Evolutionary conservation across 30 jellyfish, hydroid and myxozoan genomes (phyloP).

Genomic region (Cassiopea andromeda): DNA sequence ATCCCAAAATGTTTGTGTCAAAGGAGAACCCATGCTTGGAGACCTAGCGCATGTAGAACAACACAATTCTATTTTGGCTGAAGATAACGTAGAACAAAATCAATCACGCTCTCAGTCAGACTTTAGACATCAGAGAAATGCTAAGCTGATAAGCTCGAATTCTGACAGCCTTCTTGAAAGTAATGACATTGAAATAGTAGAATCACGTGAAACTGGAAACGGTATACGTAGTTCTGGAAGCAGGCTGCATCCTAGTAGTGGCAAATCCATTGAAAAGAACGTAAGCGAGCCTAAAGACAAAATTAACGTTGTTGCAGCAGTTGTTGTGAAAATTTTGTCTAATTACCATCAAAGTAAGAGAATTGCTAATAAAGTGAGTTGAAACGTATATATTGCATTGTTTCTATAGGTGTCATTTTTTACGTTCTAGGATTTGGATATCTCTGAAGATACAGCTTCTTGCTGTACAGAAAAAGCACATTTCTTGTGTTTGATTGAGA

Average conservation of each 20-base stretch:
- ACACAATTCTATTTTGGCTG: too few relatives aligned
- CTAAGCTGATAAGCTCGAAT: neutral
- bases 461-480: too few relatives aligned
- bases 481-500: too few relatives aligned
- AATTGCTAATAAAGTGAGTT: constrained; percentile 66
- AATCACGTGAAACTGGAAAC: neutral
- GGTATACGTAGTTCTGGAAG: too few relatives aligned
- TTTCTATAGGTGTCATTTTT: too few relatives aligned
- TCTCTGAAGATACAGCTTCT: too few relatives aligned
- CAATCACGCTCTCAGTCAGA: neutral
- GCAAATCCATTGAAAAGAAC: neutral
- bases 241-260: neutral
- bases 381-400: neutral
- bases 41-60: too few relatives aligned
- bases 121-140: neutral
- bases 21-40: too few relatives aligned
- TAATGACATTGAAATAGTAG: neutral
- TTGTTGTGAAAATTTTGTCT: constrained; percentile 73
- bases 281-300: neutral
- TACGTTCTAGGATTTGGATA: too few relatives aligned
- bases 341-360: constrained; percentile 51
- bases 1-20: too few relatives aligned
- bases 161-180: neutral
- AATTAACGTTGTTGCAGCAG: constrained; percentile 61
- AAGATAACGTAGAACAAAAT: too few relatives aligned